Conservation (phyloP, 2,888 invertebrate genomes). For the Orthosia gothica region DNA sequence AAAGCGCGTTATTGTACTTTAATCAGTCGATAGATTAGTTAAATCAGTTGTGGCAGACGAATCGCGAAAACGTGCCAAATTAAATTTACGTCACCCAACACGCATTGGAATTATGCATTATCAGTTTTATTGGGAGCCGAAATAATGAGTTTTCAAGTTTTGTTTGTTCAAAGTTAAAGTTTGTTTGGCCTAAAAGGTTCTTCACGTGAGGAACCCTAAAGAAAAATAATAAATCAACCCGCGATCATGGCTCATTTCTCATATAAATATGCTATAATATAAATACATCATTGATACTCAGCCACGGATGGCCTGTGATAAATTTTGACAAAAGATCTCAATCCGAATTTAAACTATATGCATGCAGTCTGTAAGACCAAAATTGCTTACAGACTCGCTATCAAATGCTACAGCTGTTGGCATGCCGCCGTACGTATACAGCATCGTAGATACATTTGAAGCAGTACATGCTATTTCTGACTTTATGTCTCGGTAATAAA, state of each 20-base stretch:
- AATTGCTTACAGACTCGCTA: conserved; percentile 38
- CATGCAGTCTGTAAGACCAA: neutral
- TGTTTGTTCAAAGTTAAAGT: neutral
- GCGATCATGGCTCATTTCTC: conserved; percentile 56
- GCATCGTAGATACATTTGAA: conserved; percentile 53
- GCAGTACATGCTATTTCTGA: conserved; percentile 34
- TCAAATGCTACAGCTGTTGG: conserved; percentile 65
- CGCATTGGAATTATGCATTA: conserved; percentile 1
- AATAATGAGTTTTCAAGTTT: neutral
- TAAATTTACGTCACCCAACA: conserved; percentile 21
- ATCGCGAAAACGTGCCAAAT: conserved; percentile 38
- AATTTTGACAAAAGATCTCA: conserved; percentile 41
- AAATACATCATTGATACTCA: conserved; percentile 62
- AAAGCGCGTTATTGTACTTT: conserved; percentile 19
- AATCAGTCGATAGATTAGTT: conserved; percentile 22
- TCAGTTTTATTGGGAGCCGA: neutral
- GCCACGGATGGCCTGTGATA: conserved; percentile 48
- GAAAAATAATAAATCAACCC: conserved; percentile 55
- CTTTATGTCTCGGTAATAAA: conserved; percentile 46
- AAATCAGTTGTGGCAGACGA: conserved; percentile 11
- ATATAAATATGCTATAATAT: conserved; percentile 57
- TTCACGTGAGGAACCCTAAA: conserved; percentile 22
- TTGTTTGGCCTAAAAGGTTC: neutral
- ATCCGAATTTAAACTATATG: conserved; percentile 43
- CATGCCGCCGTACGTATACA: conserved; percentile 51